Evolutionary conservation across 2,113 vertebrate species (phyloP).

Genomic region (Nyctereutes procyonoides): DNA sequence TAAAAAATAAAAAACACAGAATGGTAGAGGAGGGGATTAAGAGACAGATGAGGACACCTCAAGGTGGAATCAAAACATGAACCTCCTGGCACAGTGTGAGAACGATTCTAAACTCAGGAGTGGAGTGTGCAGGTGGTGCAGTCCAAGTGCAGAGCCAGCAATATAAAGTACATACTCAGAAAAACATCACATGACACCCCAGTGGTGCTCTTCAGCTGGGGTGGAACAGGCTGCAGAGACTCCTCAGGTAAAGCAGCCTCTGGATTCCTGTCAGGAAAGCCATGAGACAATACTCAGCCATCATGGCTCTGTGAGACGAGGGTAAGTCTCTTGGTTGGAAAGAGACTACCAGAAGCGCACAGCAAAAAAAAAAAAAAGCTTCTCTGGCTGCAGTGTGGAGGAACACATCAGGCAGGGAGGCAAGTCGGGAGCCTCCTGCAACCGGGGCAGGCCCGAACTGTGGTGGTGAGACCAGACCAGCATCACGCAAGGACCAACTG

Average conservation of each 20-base stretch:
- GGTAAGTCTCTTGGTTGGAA: neutral
- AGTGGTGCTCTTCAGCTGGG: neutral
- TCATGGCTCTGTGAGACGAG: neutral
- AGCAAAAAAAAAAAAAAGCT: neutral
- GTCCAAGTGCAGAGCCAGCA: neutral
- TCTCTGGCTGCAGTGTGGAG: neutral
- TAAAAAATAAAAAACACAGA: too few relatives aligned
- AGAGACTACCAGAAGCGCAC: neutral
- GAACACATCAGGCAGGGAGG: neutral
- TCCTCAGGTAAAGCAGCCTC: neutral
- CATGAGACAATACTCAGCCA: neutral
- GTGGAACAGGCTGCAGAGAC: accelerated
- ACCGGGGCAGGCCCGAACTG: neutral
- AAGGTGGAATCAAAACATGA: neutral
- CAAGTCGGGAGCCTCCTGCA: neutral
- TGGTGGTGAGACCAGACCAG: neutral
- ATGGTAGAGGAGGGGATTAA: neutral
- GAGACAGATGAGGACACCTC: neutral
- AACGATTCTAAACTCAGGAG: neutral
- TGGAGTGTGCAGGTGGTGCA: accelerated
- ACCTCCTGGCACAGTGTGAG: neutral
- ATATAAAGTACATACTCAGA: neutral
- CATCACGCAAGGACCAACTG: neutral
- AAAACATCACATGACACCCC: neutral
- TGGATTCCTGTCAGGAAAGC: neutral